These are phyloP conservation scores for Portevinia maculata DNA, from an alignment of 2,888 invertebrate species.

Conservation along the genomic window DNA sequence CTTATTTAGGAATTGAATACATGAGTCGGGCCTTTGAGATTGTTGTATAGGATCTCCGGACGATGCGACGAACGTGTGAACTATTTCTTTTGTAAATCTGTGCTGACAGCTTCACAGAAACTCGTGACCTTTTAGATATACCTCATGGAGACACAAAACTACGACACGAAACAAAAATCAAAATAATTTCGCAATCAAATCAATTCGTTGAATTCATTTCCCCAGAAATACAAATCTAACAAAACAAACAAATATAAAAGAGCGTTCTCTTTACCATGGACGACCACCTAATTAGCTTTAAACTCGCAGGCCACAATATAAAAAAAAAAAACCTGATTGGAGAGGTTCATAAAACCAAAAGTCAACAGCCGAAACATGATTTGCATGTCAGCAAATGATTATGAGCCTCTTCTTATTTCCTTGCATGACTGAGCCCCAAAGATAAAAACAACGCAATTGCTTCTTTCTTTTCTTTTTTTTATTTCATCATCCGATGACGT, in stretches of 20 bases:
- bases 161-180: conserved; percentile 6
- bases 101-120: neutral
- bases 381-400: conserved; percentile 69
- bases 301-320: neutral
- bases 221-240: neutral
- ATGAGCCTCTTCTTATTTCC: conserved; percentile 26
- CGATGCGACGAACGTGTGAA: conserved; percentile 19
- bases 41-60: neutral
- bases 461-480: neutral
- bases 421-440: conserved; percentile 41
- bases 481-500: conserved; percentile 51
- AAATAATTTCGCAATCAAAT: conserved; percentile 51
- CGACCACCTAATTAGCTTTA: conserved; percentile 45
- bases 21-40: conserved; percentile 12
- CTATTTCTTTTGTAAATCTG: neutral
- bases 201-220: conserved; percentile 49
- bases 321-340: conserved; percentile 22
- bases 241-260: no score
- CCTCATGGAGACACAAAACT: conserved; percentile 4
- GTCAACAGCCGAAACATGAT: conserved; percentile 67
- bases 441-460: conserved; percentile 21
- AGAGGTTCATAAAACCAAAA: conserved; percentile 35
- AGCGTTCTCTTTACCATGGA: conserved; percentile 2
- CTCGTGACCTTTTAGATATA: conserved; percentile 39
- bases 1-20: conserved; percentile 21